Conservation (phyloP, 2,113 vertebrate species). For the Charina bottae region DNA sequence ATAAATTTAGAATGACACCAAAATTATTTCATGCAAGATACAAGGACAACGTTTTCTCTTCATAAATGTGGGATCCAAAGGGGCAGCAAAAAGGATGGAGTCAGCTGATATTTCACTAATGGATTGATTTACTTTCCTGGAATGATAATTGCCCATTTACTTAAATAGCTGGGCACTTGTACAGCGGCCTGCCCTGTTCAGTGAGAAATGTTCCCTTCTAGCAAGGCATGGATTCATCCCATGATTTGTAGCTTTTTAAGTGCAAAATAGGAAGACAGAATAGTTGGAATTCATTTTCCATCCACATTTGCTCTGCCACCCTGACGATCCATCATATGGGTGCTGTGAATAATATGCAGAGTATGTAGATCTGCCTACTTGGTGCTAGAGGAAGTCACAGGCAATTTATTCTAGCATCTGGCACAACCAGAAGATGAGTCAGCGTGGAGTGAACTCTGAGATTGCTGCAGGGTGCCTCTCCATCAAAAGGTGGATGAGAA, state of each 20-base stretch:
- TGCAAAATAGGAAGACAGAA: constrained; percentile 34
- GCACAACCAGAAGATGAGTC: constrained; percentile 14
- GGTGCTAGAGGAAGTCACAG: neutral
- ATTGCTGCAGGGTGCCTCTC: neutral
- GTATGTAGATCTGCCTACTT: neutral
- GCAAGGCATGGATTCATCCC: neutral
- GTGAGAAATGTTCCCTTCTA: constrained; percentile 10
- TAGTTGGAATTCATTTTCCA: constrained; percentile 9
- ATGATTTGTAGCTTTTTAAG: constrained; percentile 43
- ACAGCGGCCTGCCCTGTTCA: constrained; percentile 18
- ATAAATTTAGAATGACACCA: constrained; percentile 40
- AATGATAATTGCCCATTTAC: constrained; percentile 45
- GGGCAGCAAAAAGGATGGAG: constrained; percentile 28
- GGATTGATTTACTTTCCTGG: constrained; percentile 43
- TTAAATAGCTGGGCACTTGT: constrained; percentile 35
- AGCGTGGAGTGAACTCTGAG: neutral
- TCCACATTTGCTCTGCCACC: neutral
- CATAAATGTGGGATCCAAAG: constrained; percentile 10
- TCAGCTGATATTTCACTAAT: constrained; percentile 44
- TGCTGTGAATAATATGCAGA: constrained; percentile 1
- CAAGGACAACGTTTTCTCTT: constrained; percentile 24
- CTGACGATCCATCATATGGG: constrained; percentile 8
- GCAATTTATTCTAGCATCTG: constrained; percentile 5
- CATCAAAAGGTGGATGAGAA: neutral
- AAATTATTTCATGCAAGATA: constrained; percentile 39